Evolutionary conservation across 2,888 invertebrate species (phyloP), one percentile per base, ranked within the genome.

Genomic region (Chaitophorus viminalis): DNA sequence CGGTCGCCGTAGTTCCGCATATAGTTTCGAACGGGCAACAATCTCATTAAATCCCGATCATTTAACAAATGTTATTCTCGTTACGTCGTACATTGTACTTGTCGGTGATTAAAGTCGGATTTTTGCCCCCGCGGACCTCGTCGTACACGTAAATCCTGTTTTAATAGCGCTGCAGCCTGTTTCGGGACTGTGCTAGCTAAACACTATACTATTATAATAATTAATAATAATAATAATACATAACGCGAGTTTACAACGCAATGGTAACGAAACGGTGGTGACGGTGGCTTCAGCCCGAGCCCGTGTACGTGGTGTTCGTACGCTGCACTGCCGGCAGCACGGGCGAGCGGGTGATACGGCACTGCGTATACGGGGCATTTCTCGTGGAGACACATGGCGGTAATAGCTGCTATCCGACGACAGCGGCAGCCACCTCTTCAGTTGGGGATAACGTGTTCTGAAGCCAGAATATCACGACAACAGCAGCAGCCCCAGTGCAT

Each of bases 1-100:
- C 39, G 39, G 9, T 29, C 11, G 78, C 54, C 29, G 46, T n/a
- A 46, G n/a, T 29, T n/a, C n/a, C 17, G 9, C 31, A 17, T 11
- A 25, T 11, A 14, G 76, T 18, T 46, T 65, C 31, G 36, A 60
- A 36, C 84, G 65, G 46, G 36, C 74, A 74, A 60, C 65, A 39
- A 87, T 79, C 81, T 60, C 79, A 81, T 87, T 87, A 87, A 87
- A 87, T 81, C 87, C 81, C 87, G 79, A 87, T 87, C 87, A 75
- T 81, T 81, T 87, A 87, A 79, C 74, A 81, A 46, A 87, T 87
- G 86, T 74, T 87, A 74, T 79, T 79, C 81, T 74, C 87, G 81
- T 87, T 87, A 81, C 25, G n/a, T n/a, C n/a, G n/a, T n/a, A n/a
- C n/a, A n/a, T n/a, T n/a, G n/a, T n/a, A n/a, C n/a, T n/a, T 29